Base-by-base conservation (phyloP, 2,797 vertebrate genomes). In the Sebastiscus albofasciatus region DNA sequence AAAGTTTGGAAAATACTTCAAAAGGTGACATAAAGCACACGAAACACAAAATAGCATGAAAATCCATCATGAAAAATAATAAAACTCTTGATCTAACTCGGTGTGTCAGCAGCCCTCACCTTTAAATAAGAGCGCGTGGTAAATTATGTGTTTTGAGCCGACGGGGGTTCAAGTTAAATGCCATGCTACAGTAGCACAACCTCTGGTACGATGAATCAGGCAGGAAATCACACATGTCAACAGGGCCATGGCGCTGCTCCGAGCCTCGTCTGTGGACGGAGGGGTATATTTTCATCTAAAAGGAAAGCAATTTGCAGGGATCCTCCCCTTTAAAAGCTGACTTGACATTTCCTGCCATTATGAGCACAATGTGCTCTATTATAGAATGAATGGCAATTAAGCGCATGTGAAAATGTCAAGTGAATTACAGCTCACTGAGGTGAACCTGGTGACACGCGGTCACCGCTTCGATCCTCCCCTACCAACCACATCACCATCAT, bases 271-370 rank as follows among this genome's bases (percentile, higher is more conserved):
- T 6, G 69, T 13, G 75, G 77, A 88, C 67, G 18, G 65, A 82
- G 80, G 81, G 78, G 86, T 89, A 31, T 94, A 91, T 94, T 93
- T 94, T 94, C 91, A 92, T 84, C 71, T 88, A 92, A 94, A 94
- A 93, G 89, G 88, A 90, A 93, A 94, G 90, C 90, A 88, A 94
- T 91, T 91, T 92, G 87, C 65, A 36, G 74, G 56, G 83, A 87
- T 90, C 91, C 91, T 89, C 92, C 90, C 87, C 82, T 88, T 92
- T 89, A 93, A 92, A 90, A 80, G 89, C 90, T 90, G 90, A 92
- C 87, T 90, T 95, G 95, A 96, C 95, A 96, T 96, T 96, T 95
- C 87, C 87, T 83, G 84, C 93, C 91, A 93, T 94, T 93, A 94
- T 80, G 89, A 88, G 84, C 86, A 94, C 93, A 92, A 90, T 91